Evolutionary conservation across 2,888 invertebrate genomes (phyloP).

Genomic region (Agriotes lineatus): DNA sequence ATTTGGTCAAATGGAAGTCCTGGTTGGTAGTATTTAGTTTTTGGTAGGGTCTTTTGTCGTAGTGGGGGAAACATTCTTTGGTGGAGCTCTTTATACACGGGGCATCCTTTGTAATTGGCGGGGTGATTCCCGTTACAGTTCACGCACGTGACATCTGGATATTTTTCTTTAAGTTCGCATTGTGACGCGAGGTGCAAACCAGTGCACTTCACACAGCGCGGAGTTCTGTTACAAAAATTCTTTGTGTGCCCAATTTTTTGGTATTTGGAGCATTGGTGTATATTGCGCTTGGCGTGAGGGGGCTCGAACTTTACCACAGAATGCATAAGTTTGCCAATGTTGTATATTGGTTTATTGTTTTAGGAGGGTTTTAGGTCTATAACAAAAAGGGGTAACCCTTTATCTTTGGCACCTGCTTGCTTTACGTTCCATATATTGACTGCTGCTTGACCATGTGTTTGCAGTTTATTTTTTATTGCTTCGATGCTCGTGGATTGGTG

Average conservation of each 20-base stretch:
- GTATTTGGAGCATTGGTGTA: neutral
- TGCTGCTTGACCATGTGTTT: too few relatives aligned
- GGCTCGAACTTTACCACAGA: constrained; percentile 11
- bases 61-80: constrained; percentile 6
- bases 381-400: too few relatives aligned
- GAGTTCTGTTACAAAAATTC: constrained; percentile 29
- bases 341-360: too few relatives aligned
- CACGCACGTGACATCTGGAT: too few relatives aligned
- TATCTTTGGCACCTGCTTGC: too few relatives aligned
- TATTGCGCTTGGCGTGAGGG: constrained; percentile 28
- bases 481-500: too few relatives aligned
- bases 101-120: too few relatives aligned
- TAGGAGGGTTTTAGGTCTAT: too few relatives aligned
- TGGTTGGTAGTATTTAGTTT: neutral
- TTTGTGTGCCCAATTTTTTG: neutral
- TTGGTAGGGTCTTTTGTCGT: neutral
- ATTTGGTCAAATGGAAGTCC: neutral
- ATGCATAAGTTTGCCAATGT: constrained; percentile 6
- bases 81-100: too few relatives aligned
- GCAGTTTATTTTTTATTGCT: too few relatives aligned
- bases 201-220: constrained; percentile 31
- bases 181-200: constrained; percentile 35
- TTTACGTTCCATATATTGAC: too few relatives aligned
- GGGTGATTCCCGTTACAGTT: too few relatives aligned
- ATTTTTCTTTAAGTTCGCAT: constrained; percentile 15